Evolutionary conservation across 2,113 vertebrate species (phyloP).

Genomic region (Ctenomys sociabilis): DNA sequence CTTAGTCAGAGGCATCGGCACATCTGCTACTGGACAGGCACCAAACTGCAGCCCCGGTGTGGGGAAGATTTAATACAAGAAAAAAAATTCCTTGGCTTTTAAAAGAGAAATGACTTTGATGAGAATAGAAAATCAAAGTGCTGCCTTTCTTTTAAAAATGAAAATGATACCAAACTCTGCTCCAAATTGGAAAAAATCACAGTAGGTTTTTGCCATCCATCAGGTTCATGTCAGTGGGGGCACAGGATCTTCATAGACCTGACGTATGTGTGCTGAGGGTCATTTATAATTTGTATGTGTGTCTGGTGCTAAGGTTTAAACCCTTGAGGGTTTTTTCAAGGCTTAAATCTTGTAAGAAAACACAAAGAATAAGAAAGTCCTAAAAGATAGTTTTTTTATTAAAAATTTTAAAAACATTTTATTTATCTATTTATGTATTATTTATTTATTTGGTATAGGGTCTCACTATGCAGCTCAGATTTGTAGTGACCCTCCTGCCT

Average conservation of each 20-base stretch:
- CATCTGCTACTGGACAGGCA: constrained; percentile 1
- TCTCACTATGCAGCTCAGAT: no score
- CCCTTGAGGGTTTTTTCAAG: background rate
- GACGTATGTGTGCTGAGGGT: background rate
- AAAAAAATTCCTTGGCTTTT: background rate
- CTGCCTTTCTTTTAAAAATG: constrained; percentile 47
- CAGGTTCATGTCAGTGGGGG: background rate
- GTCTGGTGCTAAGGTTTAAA: background rate
- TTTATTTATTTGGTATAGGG: no score
- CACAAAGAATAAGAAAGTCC: background rate
- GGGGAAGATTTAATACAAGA: background rate
- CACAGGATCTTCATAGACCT: background rate
- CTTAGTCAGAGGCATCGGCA: background rate
- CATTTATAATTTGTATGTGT: background rate
- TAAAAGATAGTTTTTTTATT: background rate
- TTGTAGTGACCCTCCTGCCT: no score
- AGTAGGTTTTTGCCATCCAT: background rate
- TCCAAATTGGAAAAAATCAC: background rate
- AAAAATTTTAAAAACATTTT: no score
- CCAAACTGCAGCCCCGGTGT: background rate
- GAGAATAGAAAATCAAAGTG: constrained; percentile 66
- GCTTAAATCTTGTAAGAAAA: constrained; percentile 2
- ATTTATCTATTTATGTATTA: no score
- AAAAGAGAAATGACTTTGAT: constrained; percentile 24
- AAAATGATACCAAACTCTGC: constrained; percentile 48